Percentiles rank a stretch among this genome's conserved stretches.
Conservation (phyloP, 2,797 vertebrate genomes). For the Sebastes glaucus region DNA sequence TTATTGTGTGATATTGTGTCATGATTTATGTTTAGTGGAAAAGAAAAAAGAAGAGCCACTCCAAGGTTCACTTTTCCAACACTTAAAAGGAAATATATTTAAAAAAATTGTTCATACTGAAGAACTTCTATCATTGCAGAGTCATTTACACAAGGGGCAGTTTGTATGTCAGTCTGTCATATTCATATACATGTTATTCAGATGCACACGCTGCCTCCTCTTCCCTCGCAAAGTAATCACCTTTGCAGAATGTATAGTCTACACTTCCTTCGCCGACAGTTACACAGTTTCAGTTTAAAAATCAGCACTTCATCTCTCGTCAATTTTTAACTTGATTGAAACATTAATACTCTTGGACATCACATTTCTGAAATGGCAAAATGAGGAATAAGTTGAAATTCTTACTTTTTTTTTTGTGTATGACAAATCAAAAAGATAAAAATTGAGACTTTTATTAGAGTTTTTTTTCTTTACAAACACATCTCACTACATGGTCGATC, state of each 20-base stretch:
- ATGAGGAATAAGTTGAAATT: slow-evolving; percentile 78
- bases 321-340: slow-evolving; percentile 86
- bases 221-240: slow-evolving; percentile 63
- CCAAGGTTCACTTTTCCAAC: slow-evolving; percentile 85
- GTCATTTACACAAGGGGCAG: slow-evolving; percentile 91
- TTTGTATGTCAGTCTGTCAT: slow-evolving; percentile 83
- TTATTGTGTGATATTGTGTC: neutral
- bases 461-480: slow-evolving; percentile 91
- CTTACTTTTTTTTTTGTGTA: slow-evolving; percentile 55
- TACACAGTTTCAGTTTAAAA: slow-evolving; percentile 92
- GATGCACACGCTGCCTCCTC: slow-evolving; percentile 84
- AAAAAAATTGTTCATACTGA: slow-evolving; percentile 90
- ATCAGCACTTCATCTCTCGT: slow-evolving; percentile 78
- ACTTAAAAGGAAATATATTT: slow-evolving; percentile 96
- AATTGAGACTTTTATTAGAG: slow-evolving; percentile 58
- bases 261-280: slow-evolving; percentile 85
- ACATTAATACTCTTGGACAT: slow-evolving; percentile 92
- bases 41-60: slow-evolving; percentile 24
- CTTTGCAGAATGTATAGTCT: slow-evolving; percentile 82
- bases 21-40: neutral
- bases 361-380: slow-evolving; percentile 91
- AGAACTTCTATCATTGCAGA: slow-evolving; percentile 86
- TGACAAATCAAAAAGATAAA: slow-evolving; percentile 87
- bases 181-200: slow-evolving; percentile 77
- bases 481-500: slow-evolving; percentile 92